Evolutionary conservation across 92 coral and sea anemone genomes (phyloP).

Genomic region (Bergia sp.): DNA sequence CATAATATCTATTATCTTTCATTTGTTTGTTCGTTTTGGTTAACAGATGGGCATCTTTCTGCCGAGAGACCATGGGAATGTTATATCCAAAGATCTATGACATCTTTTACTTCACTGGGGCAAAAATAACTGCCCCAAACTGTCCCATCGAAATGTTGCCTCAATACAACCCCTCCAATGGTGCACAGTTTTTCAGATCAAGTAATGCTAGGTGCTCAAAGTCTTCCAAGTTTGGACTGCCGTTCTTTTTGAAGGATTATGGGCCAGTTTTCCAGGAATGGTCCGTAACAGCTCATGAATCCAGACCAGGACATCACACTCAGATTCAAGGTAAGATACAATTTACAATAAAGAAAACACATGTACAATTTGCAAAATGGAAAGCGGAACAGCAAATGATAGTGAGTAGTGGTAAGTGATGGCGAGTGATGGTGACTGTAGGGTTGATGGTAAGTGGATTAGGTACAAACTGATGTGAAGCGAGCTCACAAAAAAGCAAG

Average conservation of each 20-base stretch:
- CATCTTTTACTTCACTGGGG: slow-evolving; percentile 81
- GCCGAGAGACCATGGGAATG: slow-evolving; percentile 82
- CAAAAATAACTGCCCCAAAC: slow-evolving; percentile 82
- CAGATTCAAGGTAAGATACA: slow-evolving; percentile 86
- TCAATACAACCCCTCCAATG: slow-evolving; percentile 89
- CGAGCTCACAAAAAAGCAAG: no score
- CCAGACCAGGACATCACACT: slow-evolving; percentile 95
- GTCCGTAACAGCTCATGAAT: slow-evolving; percentile 94
- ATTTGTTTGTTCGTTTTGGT: neutral
- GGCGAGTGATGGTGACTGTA: neutral
- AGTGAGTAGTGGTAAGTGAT: no score
- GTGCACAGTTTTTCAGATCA: slow-evolving; percentile 77
- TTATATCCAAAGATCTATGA: slow-evolving; percentile 82
- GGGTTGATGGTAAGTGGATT: no score
- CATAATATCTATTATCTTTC: neutral
- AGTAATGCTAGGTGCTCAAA: slow-evolving; percentile 55
- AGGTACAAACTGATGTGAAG: no score
- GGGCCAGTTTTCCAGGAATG: slow-evolving; percentile 94
- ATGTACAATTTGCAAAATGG: neutral
- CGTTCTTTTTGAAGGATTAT: slow-evolving; percentile 81
- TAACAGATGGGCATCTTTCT: slow-evolving; percentile 68
- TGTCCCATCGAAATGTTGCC: slow-evolving; percentile 95
- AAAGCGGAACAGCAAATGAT: neutral
- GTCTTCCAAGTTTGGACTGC: slow-evolving; percentile 82
- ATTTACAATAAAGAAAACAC: neutral